These are phyloP conservation scores for Chaenogobius annularis DNA, from an alignment of 2,113 vertebrate genomes.

Conservation along the genomic window DNA sequence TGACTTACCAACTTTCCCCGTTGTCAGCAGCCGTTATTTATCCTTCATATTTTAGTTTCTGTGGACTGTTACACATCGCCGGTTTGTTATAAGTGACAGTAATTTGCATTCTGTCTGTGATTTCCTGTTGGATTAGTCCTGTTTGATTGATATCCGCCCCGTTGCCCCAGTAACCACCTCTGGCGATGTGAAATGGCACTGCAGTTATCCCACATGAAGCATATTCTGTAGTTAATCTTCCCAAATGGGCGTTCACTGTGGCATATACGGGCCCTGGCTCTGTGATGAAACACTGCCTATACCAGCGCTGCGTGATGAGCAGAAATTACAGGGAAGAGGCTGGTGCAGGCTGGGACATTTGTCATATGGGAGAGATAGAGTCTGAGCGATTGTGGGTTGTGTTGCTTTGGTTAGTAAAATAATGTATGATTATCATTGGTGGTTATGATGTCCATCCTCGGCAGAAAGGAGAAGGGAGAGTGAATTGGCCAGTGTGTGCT, in stretches of 20 bases:
- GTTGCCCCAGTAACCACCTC: conserved; percentile 75
- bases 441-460: too few species aligned
- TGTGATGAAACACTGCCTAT: conserved; percentile 55
- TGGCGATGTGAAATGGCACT: conserved; percentile 61
- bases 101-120: conserved; percentile 72
- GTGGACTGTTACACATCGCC: conserved; percentile 23
- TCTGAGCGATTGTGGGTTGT: background rate
- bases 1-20: background rate
- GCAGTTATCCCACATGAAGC: conserved; percentile 64
- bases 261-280: conserved; percentile 44
- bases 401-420: background rate
- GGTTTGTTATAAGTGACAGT: conserved; percentile 52
- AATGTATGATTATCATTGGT: too few species aligned
- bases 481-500: too few species aligned
- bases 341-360: conserved; percentile 10
- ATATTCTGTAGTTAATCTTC: conserved; percentile 73
- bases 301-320: conserved; percentile 30
- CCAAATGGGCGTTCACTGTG: conserved; percentile 51
- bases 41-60: conserved; percentile 27
- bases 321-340: conserved; percentile 24
- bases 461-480: too few species aligned
- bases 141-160: conserved; percentile 68
- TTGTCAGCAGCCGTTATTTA: conserved; percentile 13
- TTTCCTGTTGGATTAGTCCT: conserved; percentile 57
- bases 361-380: conserved; percentile 7